Percentiles rank a stretch among this genome's conserved stretches.
These are phyloP conservation scores for Melanophora roralis DNA, from an alignment of 2,888 invertebrate species.

Conservation along the genomic window DNA sequence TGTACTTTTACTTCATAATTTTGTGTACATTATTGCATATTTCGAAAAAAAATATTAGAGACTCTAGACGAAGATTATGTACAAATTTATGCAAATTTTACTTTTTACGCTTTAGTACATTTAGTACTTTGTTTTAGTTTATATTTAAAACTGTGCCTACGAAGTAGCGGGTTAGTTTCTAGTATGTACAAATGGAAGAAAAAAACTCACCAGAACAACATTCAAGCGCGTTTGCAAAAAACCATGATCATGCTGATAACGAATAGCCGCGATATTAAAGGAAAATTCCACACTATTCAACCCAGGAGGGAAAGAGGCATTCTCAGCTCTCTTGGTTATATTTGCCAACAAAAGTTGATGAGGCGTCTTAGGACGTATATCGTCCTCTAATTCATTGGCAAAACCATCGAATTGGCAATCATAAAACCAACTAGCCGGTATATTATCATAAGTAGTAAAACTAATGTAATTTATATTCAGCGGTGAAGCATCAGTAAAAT, in stretches of 20 bases:
- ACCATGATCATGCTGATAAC: slow-evolving; percentile 69
- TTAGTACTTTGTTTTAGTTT: no score
- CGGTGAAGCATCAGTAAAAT: slow-evolving; percentile 80
- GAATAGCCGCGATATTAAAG: slow-evolving; percentile 70
- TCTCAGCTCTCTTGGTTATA: slow-evolving; percentile 76
- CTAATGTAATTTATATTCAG: slow-evolving; percentile 82
- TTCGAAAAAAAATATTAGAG: no score
- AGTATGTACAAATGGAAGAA: not conserved
- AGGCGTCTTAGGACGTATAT: slow-evolving; percentile 73
- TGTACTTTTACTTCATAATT: no score
- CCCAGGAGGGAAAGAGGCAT: slow-evolving; percentile 75
- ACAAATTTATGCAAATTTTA: no score
- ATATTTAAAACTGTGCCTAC: no score
- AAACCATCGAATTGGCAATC: slow-evolving; percentile 79
- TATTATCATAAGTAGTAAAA: slow-evolving; percentile 83
- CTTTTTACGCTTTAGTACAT: no score
- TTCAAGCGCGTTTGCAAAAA: slow-evolving; percentile 73
- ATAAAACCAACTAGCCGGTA: slow-evolving; percentile 83
- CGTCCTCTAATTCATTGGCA: slow-evolving; percentile 69
- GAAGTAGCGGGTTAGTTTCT: no score
- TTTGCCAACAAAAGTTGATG: slow-evolving; percentile 79
- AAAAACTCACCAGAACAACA: slow-evolving; percentile 75
- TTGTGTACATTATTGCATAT: no score
- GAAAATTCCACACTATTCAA: slow-evolving; percentile 68
- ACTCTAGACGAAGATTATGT: no score